A percentile compares a stretch with the other conserved stretches of the same genome.
These are phyloP conservation scores for Drosophila carrolli DNA, from an alignment of 1,140 invertebrate species.

Conservation along the genomic window DNA sequence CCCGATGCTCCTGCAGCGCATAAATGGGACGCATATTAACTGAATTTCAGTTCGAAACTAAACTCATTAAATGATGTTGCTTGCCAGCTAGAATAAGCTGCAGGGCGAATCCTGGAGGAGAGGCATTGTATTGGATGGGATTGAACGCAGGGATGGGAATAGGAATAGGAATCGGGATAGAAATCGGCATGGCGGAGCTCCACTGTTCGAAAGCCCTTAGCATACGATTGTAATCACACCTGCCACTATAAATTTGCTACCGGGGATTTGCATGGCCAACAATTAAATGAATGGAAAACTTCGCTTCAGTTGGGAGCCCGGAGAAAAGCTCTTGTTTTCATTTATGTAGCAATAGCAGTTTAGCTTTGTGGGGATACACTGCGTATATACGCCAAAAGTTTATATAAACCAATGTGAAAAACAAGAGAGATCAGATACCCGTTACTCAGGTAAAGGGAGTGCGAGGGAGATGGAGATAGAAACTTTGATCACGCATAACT, in stretches of 20 bases:
- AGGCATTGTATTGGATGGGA: background rate
- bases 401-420: background rate
- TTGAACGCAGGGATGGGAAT: background rate
- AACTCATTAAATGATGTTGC: constrained; percentile 73
- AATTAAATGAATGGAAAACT: constrained; percentile 75
- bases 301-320: constrained; percentile 6
- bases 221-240: constrained; percentile 69
- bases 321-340: constrained; percentile 39
- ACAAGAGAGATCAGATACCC: too few species aligned
- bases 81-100: constrained; percentile 15
- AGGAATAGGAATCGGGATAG: background rate
- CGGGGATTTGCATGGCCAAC: constrained; percentile 63
- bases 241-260: constrained; percentile 64
- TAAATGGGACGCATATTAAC: constrained; percentile 74
- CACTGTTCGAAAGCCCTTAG: constrained; percentile 32
- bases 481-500: too few species aligned
- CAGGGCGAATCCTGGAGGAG: background rate
- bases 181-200: background rate
- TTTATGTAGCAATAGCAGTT: constrained; percentile 18
- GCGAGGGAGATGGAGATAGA: too few species aligned
- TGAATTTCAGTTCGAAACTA: constrained; percentile 76
- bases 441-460: too few species aligned
- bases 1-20: constrained; percentile 18
- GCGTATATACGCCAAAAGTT: background rate
- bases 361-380: background rate